phyloP scores from a whole-genome alignment of 1,140 invertebrate species.

The Melanaphis sacchari region DNA sequence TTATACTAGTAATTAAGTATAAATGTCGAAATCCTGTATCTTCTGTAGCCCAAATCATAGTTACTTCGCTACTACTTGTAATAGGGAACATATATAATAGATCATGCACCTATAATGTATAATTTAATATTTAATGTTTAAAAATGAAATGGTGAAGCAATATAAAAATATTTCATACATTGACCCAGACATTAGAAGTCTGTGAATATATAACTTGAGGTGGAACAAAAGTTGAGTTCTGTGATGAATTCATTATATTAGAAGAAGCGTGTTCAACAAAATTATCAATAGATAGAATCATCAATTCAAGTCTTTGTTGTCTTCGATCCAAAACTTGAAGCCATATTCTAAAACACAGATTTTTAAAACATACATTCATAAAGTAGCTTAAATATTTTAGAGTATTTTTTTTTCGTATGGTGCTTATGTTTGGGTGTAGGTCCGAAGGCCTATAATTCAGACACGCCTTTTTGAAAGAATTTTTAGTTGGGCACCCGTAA shows the following conservation, averaged over 20 bases:
- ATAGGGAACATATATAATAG: constrained; percentile 82
- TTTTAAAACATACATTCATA: not conserved
- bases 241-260: constrained; percentile 59
- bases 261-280: constrained; percentile 72
- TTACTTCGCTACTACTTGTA: constrained; percentile 67
- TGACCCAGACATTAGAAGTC: constrained; percentile 82
- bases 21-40: constrained; percentile 91
- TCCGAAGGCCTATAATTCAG: too few relatives aligned
- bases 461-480: too few relatives aligned
- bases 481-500: too few relatives aligned
- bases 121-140: constrained; percentile 15
- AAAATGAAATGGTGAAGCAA: too few relatives aligned
- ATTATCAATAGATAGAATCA: constrained; percentile 76
- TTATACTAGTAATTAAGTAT: constrained; percentile 76
- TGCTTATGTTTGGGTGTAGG: too few relatives aligned
- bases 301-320: constrained; percentile 82
- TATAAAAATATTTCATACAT: constrained; percentile 64
- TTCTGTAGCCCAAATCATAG: constrained; percentile 92
- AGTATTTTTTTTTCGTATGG: too few relatives aligned
- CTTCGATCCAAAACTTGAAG: constrained; percentile 84
- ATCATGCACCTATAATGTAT: constrained; percentile 75
- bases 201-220: constrained; percentile 77
- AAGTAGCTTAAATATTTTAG: not conserved
- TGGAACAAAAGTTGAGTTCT: constrained; percentile 60
- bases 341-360: constrained; percentile 78